Evolutionary conservation across 92 coral and sea anemone genomes (phyloP).

Genomic region (Parazoanthus swiftii): DNA sequence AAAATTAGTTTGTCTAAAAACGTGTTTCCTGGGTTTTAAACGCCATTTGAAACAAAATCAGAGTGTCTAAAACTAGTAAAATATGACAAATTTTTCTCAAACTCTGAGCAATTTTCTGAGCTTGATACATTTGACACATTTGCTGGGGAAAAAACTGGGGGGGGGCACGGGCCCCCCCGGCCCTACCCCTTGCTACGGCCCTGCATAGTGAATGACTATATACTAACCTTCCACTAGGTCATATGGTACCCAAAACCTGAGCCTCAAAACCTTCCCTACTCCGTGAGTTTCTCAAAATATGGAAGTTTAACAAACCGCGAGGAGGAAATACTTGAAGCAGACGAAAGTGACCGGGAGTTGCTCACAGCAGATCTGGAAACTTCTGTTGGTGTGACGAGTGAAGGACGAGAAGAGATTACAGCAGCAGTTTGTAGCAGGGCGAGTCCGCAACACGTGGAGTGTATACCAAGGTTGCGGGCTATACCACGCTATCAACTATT

Average conservation of each 20-base stretch:
- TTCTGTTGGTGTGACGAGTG: not conserved
- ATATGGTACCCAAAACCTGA: conserved; percentile 15
- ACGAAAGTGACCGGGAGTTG: not conserved
- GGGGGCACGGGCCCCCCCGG: no score
- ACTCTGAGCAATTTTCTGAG: no score
- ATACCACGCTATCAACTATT: conserved; percentile 5
- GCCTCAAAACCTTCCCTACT: not conserved
- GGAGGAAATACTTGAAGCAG: conserved; percentile 2
- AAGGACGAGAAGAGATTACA: not conserved
- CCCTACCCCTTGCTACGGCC: no score
- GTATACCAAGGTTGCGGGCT: not conserved
- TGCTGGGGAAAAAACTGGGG: no score
- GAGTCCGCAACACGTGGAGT: not conserved
- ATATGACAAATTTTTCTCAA: no score
- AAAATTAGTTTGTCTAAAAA: no score
- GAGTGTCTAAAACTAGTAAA: no score
- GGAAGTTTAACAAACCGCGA: conserved; percentile 2
- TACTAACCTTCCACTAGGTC: not conserved
- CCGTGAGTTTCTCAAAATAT: not conserved
- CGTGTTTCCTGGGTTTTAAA: no score
- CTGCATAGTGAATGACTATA: no score
- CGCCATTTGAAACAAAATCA: no score
- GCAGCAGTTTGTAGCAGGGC: conserved; percentile 5
- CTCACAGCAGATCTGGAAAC: conserved; percentile 7
- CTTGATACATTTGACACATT: no score